Conservation (phyloP, 2,888 invertebrate species). For the Monochamus alternatus region DNA sequence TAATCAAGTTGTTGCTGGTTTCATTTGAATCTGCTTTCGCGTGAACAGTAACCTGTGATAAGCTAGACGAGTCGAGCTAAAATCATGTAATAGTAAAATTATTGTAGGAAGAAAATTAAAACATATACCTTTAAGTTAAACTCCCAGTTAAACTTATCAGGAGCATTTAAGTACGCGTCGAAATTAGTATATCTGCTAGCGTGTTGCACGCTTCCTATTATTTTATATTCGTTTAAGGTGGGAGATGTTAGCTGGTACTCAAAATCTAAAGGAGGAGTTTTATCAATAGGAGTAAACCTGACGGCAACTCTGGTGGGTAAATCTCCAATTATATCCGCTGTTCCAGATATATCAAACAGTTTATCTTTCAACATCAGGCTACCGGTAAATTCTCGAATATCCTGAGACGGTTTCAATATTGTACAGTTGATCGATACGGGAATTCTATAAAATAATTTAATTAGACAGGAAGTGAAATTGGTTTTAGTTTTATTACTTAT, state of each 20-base stretch:
- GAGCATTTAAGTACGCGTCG: constrained; percentile 66
- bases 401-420: constrained; percentile 53
- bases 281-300: constrained; percentile 69
- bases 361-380: constrained; percentile 70
- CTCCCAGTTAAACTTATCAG: constrained; percentile 69
- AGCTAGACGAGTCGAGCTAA: constrained; percentile 66
- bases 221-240: constrained; percentile 59
- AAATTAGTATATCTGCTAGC: constrained; percentile 70
- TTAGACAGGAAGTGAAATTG: no score
- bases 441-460: constrained; percentile 55
- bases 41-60: constrained; percentile 58
- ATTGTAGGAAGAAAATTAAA: constrained; percentile 22
- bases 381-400: constrained; percentile 66
- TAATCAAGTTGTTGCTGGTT: constrained; percentile 59
- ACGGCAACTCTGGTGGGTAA: constrained; percentile 69
- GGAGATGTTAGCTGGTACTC: constrained; percentile 66
- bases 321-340: constrained; percentile 66
- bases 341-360: constrained; percentile 69
- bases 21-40: constrained; percentile 58
- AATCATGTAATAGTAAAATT: constrained; percentile 44
- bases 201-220: constrained; percentile 65
- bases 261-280: constrained; percentile 65
- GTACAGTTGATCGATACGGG: constrained; percentile 59
- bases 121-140: constrained; percentile 66
- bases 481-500: constrained; percentile 56